Evolutionary conservation across 2,888 invertebrate genomes (phyloP).

Genomic region (Amblyteles armatorius): DNA sequence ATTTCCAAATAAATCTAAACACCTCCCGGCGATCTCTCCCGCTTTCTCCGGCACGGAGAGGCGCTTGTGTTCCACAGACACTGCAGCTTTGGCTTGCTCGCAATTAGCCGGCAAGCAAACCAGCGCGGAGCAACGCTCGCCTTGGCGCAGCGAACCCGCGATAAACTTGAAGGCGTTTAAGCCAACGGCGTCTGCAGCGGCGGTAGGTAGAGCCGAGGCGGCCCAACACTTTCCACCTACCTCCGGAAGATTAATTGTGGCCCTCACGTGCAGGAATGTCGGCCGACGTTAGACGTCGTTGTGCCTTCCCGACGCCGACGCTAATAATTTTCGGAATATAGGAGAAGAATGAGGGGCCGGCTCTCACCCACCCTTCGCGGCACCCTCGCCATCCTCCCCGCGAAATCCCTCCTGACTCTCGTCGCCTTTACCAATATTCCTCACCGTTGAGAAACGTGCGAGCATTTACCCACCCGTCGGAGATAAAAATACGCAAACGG

Average conservation of each 20-base stretch:
- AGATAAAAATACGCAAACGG: not conserved
- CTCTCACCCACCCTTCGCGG: constrained; percentile 2
- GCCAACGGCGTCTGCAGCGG: constrained; percentile 29
- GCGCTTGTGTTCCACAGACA: constrained; percentile 35
- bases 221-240: constrained; percentile 63
- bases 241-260: constrained; percentile 69
- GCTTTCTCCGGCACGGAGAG: constrained; percentile 19
- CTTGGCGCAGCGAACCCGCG: constrained; percentile 37
- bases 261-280: constrained; percentile 69
- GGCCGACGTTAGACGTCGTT: constrained; percentile 67
- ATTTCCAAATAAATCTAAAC: constrained; percentile 62
- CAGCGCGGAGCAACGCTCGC: constrained; percentile 31
- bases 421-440: not conserved
- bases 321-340: constrained; percentile 65
- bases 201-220: constrained; percentile 21
- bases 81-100: constrained; percentile 44
- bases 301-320: constrained; percentile 50
- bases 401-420: not conserved
- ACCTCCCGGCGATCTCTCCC: constrained; percentile 32
- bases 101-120: constrained; percentile 61
- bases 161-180: constrained; percentile 59
- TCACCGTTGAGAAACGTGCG: constrained; percentile 1
- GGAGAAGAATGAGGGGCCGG: constrained; percentile 19
- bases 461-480: not conserved
- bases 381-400: not conserved